Conservation (phyloP, 2,888 invertebrate genomes). For the Rhorus exstirpatorius region DNA sequence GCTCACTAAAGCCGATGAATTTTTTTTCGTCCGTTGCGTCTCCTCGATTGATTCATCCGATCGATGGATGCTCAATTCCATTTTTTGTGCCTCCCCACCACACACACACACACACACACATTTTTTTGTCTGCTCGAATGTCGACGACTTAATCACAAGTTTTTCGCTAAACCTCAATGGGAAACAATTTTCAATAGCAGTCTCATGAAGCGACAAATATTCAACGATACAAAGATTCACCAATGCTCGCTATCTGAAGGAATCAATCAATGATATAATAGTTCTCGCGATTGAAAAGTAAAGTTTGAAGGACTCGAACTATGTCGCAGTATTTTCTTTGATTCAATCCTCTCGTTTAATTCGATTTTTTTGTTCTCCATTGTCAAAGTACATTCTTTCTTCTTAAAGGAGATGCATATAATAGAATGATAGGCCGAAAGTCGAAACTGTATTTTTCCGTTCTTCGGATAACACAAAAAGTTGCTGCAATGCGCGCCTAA, state of each 20-base stretch:
- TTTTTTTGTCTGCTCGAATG: background rate
- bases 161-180: background rate
- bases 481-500: conserved; percentile 40
- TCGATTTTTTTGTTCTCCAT: conserved; percentile 2
- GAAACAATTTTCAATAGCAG: background rate
- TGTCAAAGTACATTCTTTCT: background rate
- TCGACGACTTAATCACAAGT: background rate
- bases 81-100: background rate
- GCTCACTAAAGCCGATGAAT: background rate
- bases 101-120: background rate
- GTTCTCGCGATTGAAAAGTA: background rate
- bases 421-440: background rate
- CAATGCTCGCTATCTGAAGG: conserved; percentile 11
- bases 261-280: conserved; percentile 2
- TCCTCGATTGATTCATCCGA: background rate
- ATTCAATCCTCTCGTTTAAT: background rate
- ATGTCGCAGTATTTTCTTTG: conserved; percentile 7
- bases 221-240: conserved; percentile 5
- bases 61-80: background rate
- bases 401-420: background rate
- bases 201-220: background rate
- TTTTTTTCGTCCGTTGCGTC: conserved; percentile 11
- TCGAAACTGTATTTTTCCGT: background rate
- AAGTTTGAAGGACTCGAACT: conserved; percentile 49
- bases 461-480: conserved; percentile 20